phyloP scores from a whole-genome alignment of 2,888 invertebrate species.

The Nebria brevicollis region DNA sequence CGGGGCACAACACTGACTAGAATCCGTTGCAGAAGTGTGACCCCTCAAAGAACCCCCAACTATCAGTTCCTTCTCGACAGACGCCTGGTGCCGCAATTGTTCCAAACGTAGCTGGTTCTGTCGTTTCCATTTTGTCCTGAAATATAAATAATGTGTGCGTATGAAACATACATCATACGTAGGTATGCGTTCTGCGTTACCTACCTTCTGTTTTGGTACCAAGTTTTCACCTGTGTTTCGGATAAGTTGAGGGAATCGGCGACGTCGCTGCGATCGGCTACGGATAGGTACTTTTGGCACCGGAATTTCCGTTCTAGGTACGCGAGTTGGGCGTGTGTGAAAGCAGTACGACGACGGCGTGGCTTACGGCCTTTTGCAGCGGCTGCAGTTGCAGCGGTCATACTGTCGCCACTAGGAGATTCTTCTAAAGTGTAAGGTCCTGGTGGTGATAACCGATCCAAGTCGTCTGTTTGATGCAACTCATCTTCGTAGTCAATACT shows the following conservation, averaged over 20 bases:
- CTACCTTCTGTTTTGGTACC: constrained; percentile 91
- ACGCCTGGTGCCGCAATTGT: constrained; percentile 86
- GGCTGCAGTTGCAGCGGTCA: constrained; percentile 52
- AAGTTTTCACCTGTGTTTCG: constrained; percentile 96
- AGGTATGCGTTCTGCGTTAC: neutral
- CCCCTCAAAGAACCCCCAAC: constrained; percentile 54
- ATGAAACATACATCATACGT: neutral
- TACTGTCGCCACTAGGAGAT: constrained; percentile 49
- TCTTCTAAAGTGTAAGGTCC: constrained; percentile 41
- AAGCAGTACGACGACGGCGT: constrained; percentile 86
- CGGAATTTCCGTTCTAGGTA: constrained; percentile 92
- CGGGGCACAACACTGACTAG: constrained; percentile 59
- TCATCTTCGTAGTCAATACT: constrained; percentile 17
- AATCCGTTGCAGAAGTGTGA: neutral
- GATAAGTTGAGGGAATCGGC: constrained; percentile 89
- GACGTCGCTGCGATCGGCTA: constrained; percentile 92
- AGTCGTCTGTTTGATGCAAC: constrained; percentile 21
- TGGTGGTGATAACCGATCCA: constrained; percentile 23
- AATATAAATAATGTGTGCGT: constrained; percentile 50
- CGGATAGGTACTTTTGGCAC: constrained; percentile 93
- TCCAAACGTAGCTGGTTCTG: constrained; percentile 88
- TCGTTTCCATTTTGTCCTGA: constrained; percentile 88
- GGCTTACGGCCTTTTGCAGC: constrained; percentile 73
- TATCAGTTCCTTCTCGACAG: constrained; percentile 75
- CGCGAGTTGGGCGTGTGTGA: constrained; percentile 93